These are phyloP conservation scores for Heteropelma amictum DNA, from an alignment of 2,888 invertebrate species.

Conservation along the genomic window DNA sequence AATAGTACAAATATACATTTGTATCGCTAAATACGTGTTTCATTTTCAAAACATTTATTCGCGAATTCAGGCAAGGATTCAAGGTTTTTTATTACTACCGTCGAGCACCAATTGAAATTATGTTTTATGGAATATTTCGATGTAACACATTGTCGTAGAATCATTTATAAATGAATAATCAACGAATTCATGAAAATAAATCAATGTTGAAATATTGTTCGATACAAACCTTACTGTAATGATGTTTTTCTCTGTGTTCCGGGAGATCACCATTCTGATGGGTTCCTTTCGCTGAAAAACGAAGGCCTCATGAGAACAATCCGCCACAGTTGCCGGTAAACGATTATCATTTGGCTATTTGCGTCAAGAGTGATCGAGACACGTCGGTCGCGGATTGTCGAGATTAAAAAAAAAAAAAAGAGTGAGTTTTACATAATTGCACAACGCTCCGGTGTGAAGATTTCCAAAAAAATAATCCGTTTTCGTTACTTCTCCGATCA, in stretches of 20 bases:
- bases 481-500: constrained; percentile 40
- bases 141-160: neutral
- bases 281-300: constrained; percentile 80
- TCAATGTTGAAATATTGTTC: constrained; percentile 5
- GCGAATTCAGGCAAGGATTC: too few species aligned
- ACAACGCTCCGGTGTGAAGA: constrained; percentile 13
- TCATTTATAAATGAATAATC: neutral
- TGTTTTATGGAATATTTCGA: too few species aligned
- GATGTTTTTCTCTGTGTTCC: constrained; percentile 86
- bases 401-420: constrained; percentile 19
- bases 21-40: too few species aligned
- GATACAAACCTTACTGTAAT: constrained; percentile 84
- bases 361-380: constrained; percentile 19
- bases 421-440: constrained; percentile 27
- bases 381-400: constrained; percentile 19
- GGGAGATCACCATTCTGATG: constrained; percentile 88
- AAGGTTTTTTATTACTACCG: too few species aligned
- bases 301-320: constrained; percentile 42
- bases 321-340: constrained; percentile 30
- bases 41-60: too few species aligned
- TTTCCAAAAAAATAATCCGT: constrained; percentile 37
- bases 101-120: too few species aligned
- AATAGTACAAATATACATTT: too few species aligned
- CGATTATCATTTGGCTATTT: constrained; percentile 37
- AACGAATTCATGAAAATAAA: neutral